Percentiles rank a stretch among this genome's conserved stretches.
Conservation (phyloP, 2,113 vertebrate species). For the Callocephalon fimbriatum region DNA sequence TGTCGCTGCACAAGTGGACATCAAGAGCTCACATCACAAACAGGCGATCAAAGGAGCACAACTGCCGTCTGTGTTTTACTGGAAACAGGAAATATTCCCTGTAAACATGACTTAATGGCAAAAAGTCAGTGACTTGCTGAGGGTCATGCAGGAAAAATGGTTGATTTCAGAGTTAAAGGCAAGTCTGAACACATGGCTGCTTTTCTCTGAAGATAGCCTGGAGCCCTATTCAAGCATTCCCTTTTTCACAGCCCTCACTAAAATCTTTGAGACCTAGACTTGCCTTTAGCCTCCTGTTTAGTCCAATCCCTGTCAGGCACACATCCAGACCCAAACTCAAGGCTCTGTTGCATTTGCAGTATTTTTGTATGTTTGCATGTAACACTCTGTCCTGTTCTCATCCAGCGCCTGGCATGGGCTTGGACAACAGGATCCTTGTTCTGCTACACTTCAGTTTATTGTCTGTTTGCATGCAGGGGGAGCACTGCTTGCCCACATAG, state of each 20-base stretch:
- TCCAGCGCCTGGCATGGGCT: not conserved
- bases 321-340: rapidly evolving
- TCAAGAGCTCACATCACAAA: not conserved
- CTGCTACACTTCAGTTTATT: constrained; percentile 34
- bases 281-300: not conserved
- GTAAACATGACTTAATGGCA: not conserved
- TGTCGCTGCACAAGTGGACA: not conserved
- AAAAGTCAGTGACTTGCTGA: constrained; percentile 4
- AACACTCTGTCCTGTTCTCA: constrained; percentile 42
- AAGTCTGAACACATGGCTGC: not conserved
- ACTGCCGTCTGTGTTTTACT: not conserved
- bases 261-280: not conserved
- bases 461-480: constrained; percentile 8
- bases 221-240: not conserved
- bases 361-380: constrained; percentile 6
- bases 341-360: not conserved
- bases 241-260: not conserved
- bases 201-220: not conserved
- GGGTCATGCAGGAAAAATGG: not conserved
- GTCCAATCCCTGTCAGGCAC: not conserved
- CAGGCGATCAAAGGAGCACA: not conserved
- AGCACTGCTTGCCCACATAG: constrained; percentile 15
- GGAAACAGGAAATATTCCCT: not conserved
- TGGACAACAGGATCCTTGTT: constrained; percentile 59
- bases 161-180: not conserved